phyloP scores from a whole-genome alignment of 1,140 invertebrate genomes.

The Hirudo medicinalis region DNA sequence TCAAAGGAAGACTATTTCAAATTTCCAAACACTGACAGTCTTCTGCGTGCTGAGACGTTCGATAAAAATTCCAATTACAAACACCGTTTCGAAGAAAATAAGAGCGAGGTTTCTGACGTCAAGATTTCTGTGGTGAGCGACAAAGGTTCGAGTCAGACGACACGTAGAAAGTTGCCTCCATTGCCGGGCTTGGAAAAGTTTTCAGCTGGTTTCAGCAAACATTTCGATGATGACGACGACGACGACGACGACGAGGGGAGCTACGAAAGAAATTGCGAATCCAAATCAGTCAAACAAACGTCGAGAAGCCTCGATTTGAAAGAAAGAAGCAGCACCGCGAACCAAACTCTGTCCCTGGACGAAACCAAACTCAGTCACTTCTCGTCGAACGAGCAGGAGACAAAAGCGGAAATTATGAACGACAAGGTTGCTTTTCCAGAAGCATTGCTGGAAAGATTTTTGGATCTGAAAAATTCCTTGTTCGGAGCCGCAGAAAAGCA shows the following conservation, averaged over 20 bases:
- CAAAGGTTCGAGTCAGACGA: no score
- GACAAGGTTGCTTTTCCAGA: constrained; percentile 9
- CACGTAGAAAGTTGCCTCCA: no score
- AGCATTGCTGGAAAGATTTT: background rate
- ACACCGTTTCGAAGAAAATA: no score
- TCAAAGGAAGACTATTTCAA: no score
- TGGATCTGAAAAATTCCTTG: background rate
- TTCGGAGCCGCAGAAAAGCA: background rate
- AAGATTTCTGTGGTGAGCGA: no score
- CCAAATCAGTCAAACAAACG: background rate
- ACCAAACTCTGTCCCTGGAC: background rate
- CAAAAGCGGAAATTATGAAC: background rate
- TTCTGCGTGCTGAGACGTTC: background rate
- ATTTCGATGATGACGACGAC: background rate
- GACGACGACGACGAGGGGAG: background rate
- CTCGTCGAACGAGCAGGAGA: background rate
- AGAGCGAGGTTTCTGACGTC: no score
- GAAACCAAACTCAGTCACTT: background rate
- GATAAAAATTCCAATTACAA: background rate
- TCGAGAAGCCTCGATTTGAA: background rate
- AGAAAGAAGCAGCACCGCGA: background rate
- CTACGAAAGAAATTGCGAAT: background rate
- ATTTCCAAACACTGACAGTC: background rate
- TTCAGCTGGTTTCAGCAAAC: background rate
- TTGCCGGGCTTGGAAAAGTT: background rate